Base-by-base conservation (phyloP, 2,888 invertebrate genomes). In the Nephrocerus scutellatus region DNA sequence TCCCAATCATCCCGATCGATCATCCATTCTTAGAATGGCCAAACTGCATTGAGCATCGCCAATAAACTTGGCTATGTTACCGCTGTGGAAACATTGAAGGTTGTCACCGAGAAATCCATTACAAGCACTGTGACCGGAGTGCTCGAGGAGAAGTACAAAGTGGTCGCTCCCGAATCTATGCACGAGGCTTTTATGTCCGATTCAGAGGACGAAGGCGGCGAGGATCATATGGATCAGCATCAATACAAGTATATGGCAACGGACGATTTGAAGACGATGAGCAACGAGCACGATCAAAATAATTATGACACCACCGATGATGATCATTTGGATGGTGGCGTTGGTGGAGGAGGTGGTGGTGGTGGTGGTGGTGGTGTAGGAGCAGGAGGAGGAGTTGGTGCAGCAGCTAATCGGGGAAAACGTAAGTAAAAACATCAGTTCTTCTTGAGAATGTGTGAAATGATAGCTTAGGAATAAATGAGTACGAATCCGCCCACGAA, bases 181-280 rank as follows among this genome's bases (percentile, higher is more conserved):
- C 96, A 96, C 68, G 98, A 98, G 70, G 89, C 92, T 8, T 88
- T 96, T 70, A 88, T 98, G 81, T 92, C 93, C 15, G 98, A 99
- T 69, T 96, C 95, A 1, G 98, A 98, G 66, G 97, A 98, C 72
- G 97, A 98, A 77, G 93, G 91, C 72, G 92, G 91, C 82, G 64
- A 74, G 62, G 77, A 70, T 34, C 57, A 57, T 33, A 52, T 62
- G n/a, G 63, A 65, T 59, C 83, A 85, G 62, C 77, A 79, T 51
- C 76, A 76, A 52, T 85, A 84, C 63, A 79, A 81, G 56, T 85
- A 85, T 69, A 80, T 86, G 79, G 84, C 83, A 41, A 80, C 79
- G 39, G 85, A 86, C 64, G 85, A 85, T 57, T 79, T 84, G 74
- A 84, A 84, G 66, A 78, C 78, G 23, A 50, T 47, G 40, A 50